phyloP scores from a whole-genome alignment of 2,113 vertebrate genomes.

The Rafetus swinhoei region DNA sequence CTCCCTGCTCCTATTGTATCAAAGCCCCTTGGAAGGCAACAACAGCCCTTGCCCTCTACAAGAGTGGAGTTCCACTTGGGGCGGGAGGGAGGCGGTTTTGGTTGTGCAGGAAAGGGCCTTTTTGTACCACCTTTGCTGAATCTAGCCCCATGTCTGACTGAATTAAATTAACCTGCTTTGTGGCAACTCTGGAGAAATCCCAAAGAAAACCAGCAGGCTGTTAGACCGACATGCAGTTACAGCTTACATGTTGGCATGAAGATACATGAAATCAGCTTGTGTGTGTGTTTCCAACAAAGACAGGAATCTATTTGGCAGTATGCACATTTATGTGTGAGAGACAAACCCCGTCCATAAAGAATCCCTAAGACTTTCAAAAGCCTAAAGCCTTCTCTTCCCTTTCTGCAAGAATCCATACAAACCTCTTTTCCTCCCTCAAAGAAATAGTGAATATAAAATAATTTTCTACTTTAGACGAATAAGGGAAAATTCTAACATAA shows the following conservation, averaged over 20 bases:
- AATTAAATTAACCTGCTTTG: constrained; percentile 17
- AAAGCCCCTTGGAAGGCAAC: background rate
- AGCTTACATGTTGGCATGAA: constrained; percentile 32
- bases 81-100: background rate
- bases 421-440: background rate
- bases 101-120: background rate
- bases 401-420: background rate
- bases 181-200: background rate
- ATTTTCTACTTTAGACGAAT: background rate
- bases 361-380: background rate
- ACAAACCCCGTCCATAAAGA: background rate
- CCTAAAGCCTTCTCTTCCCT: background rate
- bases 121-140: constrained; percentile 12
- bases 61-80: constrained; percentile 12
- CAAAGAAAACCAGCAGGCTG: constrained; percentile 1
- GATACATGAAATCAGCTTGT: constrained; percentile 8
- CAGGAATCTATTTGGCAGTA: background rate
- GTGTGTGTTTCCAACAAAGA: background rate
- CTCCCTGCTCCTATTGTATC: background rate
- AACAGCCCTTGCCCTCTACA: background rate
- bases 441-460: accelerated
- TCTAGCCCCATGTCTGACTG: background rate
- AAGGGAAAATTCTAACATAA: background rate
- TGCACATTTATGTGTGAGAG: background rate
- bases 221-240: background rate